Conservation (phyloP, 2,888 invertebrate species). For the Caenorhabditis auriculariae region DNA sequence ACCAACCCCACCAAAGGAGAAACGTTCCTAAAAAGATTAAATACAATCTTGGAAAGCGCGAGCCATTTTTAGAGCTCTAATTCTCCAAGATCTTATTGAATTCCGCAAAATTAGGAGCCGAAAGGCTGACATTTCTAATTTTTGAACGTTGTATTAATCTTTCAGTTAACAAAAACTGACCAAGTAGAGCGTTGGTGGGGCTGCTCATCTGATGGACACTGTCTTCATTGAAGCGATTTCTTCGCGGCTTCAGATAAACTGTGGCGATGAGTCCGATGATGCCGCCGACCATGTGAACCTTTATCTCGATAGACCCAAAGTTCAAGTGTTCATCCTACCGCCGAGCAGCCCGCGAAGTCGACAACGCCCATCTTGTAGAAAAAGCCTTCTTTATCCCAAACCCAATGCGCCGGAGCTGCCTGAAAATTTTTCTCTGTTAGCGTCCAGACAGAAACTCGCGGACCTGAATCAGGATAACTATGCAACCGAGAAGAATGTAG, state of each 20-base stretch:
- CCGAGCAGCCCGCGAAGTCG: constrained; percentile 64
- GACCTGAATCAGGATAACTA: constrained; percentile 51
- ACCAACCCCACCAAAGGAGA: constrained; percentile 58
- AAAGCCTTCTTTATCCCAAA: constrained; percentile 64
- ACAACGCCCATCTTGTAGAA: constrained; percentile 54
- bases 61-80: not conserved
- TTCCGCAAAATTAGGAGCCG: not conserved
- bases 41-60: too few relatives aligned
- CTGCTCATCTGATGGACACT: constrained; percentile 52
- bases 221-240: constrained; percentile 50
- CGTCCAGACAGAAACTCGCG: not conserved
- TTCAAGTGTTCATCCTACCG: constrained; percentile 44
- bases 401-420: constrained; percentile 66
- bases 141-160: not conserved
- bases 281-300: constrained; percentile 58
- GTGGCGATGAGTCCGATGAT: constrained; percentile 56
- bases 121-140: not conserved
- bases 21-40: constrained; percentile 39
- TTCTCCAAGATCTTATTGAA: not conserved
- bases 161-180: constrained; percentile 2
- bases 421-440: not conserved
- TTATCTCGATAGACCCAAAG: not conserved
- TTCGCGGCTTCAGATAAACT: constrained; percentile 52
- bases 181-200: constrained; percentile 56
- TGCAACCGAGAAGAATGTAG: constrained; percentile 57